These are phyloP conservation scores for Salvelinus alpinus DNA, from an alignment of 2,113 vertebrate species.

Conservation along the genomic window DNA sequence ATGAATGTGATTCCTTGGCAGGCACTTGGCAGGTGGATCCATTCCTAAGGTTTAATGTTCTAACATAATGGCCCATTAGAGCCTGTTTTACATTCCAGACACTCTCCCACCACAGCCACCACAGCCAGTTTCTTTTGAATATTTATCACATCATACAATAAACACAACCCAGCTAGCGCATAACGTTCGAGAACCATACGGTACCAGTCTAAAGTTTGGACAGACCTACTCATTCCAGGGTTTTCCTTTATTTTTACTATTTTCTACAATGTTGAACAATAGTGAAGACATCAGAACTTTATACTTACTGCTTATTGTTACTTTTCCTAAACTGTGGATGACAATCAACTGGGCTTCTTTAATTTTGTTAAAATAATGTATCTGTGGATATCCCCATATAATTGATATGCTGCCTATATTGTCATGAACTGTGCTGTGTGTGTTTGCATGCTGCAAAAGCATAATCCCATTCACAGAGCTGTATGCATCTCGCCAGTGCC, in stretches of 20 bases:
- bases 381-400: neutral
- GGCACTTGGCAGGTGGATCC: constrained; percentile 4
- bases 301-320: too few relatives aligned
- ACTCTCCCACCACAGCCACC: neutral
- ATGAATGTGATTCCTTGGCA: neutral
- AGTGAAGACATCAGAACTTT: too few relatives aligned
- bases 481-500: constrained; percentile 62
- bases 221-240: too few relatives aligned
- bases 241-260: too few relatives aligned
- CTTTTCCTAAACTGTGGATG: too few relatives aligned
- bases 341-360: too few relatives aligned
- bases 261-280: too few relatives aligned
- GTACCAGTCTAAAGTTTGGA: too few relatives aligned
- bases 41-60: constrained; percentile 8
- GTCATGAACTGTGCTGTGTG: neutral
- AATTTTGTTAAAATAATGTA: neutral
- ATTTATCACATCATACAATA: constrained; percentile 17
- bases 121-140: constrained; percentile 18
- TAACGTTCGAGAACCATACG: too few relatives aligned
- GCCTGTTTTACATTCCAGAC: constrained; percentile 24
- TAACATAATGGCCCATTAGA: constrained; percentile 28
- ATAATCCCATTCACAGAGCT: neutral
- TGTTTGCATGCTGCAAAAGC: neutral
- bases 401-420: neutral
- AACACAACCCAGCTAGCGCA: constrained; percentile 13